phyloP scores from a whole-genome alignment of 2,113 vertebrate genomes.

The Chaetodon auriga region DNA sequence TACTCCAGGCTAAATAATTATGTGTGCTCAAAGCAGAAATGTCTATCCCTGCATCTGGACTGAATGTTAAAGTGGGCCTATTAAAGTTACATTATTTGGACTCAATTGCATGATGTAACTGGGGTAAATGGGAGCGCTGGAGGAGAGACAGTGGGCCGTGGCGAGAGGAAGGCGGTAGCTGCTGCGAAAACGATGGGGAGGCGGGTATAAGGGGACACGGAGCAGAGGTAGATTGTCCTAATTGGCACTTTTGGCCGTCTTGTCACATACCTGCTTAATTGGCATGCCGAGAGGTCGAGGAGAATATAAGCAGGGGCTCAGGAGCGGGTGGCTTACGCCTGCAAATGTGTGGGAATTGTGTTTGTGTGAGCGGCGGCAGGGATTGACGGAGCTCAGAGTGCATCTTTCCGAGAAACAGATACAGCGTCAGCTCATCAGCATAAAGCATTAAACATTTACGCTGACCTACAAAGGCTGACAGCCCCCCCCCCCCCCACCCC shows the following conservation, averaged over 20 bases:
- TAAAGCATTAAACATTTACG: constrained; percentile 86
- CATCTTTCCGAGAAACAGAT: constrained; percentile 35
- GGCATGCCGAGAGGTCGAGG: constrained; percentile 69
- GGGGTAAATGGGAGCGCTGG: constrained; percentile 46
- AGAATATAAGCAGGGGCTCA: constrained; percentile 59
- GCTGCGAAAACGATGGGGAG: constrained; percentile 42
- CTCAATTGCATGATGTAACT: constrained; percentile 51
- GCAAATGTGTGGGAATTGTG: constrained; percentile 33
- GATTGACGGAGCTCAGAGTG: constrained; percentile 32
- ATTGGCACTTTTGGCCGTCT: constrained; percentile 82
- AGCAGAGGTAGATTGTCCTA: constrained; percentile 75
- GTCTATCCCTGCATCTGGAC: constrained; percentile 48
- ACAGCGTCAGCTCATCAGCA: constrained; percentile 73
- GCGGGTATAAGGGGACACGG: constrained; percentile 34
- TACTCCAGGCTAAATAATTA: constrained; percentile 75
- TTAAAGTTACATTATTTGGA: constrained; percentile 75
- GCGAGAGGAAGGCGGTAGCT: constrained; percentile 41
- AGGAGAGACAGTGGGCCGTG: constrained; percentile 39
- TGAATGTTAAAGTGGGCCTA: constrained; percentile 70
- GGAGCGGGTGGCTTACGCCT: constrained; percentile 36
- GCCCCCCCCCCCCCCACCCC: neutral
- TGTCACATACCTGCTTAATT: constrained; percentile 83
- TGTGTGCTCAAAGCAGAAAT: constrained; percentile 66
- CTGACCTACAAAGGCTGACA: constrained; percentile 82
- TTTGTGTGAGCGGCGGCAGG: constrained; percentile 21